Conservation (phyloP, 2,113 vertebrate species). For the Forbesichthys agassizii region DNA sequence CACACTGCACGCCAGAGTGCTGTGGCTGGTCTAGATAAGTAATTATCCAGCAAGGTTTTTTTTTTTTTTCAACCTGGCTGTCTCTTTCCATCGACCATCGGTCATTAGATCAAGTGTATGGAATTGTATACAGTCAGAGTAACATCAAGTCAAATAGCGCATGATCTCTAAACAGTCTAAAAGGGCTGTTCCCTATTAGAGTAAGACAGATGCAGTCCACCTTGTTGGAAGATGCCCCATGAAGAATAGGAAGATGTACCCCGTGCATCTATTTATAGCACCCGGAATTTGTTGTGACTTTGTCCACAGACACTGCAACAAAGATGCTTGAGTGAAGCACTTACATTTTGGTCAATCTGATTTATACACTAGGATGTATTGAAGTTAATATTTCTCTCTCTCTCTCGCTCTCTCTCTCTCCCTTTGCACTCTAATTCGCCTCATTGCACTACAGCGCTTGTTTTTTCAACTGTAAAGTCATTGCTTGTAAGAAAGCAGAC, state of each 20-base stretch:
- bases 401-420: background rate
- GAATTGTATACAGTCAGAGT: conserved; percentile 21
- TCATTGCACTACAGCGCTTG: conserved; percentile 31
- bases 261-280: no score
- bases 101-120: conserved; percentile 20
- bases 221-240: conserved; percentile 34
- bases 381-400: background rate
- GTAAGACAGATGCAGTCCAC: conserved; percentile 37
- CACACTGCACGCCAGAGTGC: background rate
- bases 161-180: conserved; percentile 5
- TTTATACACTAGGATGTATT: no score
- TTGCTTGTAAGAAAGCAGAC: conserved; percentile 31
- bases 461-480: conserved; percentile 13
- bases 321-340: no score
- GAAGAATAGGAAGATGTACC: no score
- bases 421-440: conserved; percentile 7
- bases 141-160: conserved; percentile 29
- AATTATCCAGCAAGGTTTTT: conserved; percentile 20
- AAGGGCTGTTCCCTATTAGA: conserved; percentile 17
- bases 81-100: conserved; percentile 5
- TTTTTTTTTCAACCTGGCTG: conserved; percentile 29
- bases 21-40: conserved; percentile 32
- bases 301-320: no score
- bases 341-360: no score
- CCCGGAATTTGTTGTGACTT: no score